Percentiles rank a stretch among this genome's conserved stretches.
Conservation (phyloP, 2,797 vertebrate genomes). For the Hemitrygon akajei region DNA sequence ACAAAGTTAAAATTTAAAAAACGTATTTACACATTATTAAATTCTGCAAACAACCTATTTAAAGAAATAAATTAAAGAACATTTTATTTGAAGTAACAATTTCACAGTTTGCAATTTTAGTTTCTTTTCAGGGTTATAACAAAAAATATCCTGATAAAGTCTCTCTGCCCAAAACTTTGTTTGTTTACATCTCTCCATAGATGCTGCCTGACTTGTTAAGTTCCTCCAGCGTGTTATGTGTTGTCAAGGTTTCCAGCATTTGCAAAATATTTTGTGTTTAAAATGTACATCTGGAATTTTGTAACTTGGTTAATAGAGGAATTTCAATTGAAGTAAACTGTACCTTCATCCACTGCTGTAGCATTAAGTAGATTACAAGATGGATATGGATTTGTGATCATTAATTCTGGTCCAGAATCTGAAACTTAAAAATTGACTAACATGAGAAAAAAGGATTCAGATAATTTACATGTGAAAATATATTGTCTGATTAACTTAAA, state of each 20-base stretch:
- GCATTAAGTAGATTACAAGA: slow-evolving; percentile 26
- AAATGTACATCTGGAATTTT: background rate
- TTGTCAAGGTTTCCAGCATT: no score
- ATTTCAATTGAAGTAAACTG: background rate
- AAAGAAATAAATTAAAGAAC: background rate
- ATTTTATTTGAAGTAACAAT: background rate
- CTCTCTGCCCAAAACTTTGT: no score
- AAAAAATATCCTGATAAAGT: no score
- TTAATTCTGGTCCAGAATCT: slow-evolving; percentile 21
- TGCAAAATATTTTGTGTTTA: no score
- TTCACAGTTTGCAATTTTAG: background rate
- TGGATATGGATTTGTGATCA: slow-evolving; percentile 11
- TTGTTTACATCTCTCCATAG: no score
- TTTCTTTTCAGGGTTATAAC: background rate
- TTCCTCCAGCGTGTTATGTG: no score
- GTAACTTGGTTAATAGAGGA: background rate
- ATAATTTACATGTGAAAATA: background rate
- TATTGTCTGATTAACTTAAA: background rate
- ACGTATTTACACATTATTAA: background rate
- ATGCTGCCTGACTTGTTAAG: no score
- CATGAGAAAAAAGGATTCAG: background rate
- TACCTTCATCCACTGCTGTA: slow-evolving; percentile 28
- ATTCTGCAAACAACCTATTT: background rate
- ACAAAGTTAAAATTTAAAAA: background rate
- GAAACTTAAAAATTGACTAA: background rate